These are phyloP conservation scores for Ganaspis sp. DNA, from an alignment of 1,140 invertebrate genomes.

Conservation along the genomic window DNA sequence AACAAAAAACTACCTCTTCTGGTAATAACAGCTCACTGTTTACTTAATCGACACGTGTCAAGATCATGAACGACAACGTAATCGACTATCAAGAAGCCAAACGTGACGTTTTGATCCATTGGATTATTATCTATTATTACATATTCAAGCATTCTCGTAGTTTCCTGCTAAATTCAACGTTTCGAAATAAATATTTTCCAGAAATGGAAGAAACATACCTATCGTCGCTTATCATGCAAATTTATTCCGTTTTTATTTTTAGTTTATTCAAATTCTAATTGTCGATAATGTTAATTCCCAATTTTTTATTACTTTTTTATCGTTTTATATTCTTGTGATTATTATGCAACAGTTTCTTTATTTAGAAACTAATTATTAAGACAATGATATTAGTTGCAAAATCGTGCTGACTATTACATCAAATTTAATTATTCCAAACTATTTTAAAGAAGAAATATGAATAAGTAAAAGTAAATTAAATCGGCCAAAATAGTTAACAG, in stretches of 20 bases:
- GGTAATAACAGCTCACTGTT: conserved; percentile 14
- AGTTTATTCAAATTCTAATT: background rate
- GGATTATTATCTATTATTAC: conserved; percentile 26
- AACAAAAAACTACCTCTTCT: conserved; percentile 9
- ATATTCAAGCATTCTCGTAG: conserved; percentile 15
- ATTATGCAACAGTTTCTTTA: too few species aligned
- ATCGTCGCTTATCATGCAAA: background rate
- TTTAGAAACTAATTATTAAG: too few species aligned
- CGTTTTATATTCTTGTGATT: too few species aligned
- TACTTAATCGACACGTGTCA: conserved; percentile 27
- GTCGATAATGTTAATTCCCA: background rate
- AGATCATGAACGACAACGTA: conserved; percentile 27
- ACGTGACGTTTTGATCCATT: conserved; percentile 20
- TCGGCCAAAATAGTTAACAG: too few species aligned
- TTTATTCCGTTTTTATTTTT: background rate
- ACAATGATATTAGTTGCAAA: too few species aligned
- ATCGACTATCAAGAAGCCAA: conserved; percentile 19
- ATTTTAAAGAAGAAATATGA: too few species aligned
- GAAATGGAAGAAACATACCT: background rate
- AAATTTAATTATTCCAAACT: too few species aligned
- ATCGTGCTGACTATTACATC: too few species aligned
- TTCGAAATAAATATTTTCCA: conserved; percentile 1
- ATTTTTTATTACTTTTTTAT: background rate
- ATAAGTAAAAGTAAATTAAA: too few species aligned
- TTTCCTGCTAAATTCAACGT: conserved; percentile 10